A percentile compares a stretch with the other conserved stretches of the same genome.
Evolutionary conservation across 2,797 vertebrate species (phyloP).

Genomic region (Melanotaenia nigrans): DNA sequence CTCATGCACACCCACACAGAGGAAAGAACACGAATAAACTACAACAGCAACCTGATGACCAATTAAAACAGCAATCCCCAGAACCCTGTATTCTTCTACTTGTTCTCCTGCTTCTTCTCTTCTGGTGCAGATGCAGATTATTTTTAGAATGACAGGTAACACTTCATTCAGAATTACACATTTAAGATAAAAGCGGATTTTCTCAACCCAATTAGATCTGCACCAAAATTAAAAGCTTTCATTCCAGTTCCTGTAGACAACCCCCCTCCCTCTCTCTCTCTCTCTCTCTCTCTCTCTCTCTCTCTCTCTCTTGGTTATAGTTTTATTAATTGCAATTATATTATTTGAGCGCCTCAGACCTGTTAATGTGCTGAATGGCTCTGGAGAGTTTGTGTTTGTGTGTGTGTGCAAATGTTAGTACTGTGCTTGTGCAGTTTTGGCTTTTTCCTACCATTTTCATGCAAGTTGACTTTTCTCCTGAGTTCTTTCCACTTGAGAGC

Average conservation of each 20-base stretch:
- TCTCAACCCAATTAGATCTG: conserved; percentile 67
- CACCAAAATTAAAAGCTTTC: conserved; percentile 65
- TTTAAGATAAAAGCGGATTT: conserved; percentile 68
- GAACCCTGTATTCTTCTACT: conserved; percentile 48
- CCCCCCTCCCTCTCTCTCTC: not conserved
- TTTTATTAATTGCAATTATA: conserved; percentile 66
- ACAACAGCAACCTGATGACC: conserved; percentile 70
- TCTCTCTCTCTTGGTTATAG: conserved; percentile 36
- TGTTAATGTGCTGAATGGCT: conserved; percentile 50
- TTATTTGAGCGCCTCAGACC: conserved; percentile 41
- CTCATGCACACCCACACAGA: conserved; percentile 13
- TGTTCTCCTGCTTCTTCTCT: conserved; percentile 43
- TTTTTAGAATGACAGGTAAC: conserved; percentile 75
- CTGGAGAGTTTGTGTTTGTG: conserved; percentile 27
- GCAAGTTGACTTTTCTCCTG: conserved; percentile 46
- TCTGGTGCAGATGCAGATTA: conserved; percentile 60
- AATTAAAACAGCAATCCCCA: conserved; percentile 83
- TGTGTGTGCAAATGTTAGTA: not conserved
- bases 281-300: not conserved
- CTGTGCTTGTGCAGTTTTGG: conserved; percentile 14
- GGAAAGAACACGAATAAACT: conserved; percentile 27
- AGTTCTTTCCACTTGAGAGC: conserved; percentile 59
- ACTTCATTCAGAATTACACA: conserved; percentile 66
- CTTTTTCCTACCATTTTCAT: conserved; percentile 49
- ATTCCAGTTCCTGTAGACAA: conserved; percentile 47